Base-by-base conservation (phyloP, 2,888 invertebrate genomes). In the Hirtodrosophila alboralis region DNA sequence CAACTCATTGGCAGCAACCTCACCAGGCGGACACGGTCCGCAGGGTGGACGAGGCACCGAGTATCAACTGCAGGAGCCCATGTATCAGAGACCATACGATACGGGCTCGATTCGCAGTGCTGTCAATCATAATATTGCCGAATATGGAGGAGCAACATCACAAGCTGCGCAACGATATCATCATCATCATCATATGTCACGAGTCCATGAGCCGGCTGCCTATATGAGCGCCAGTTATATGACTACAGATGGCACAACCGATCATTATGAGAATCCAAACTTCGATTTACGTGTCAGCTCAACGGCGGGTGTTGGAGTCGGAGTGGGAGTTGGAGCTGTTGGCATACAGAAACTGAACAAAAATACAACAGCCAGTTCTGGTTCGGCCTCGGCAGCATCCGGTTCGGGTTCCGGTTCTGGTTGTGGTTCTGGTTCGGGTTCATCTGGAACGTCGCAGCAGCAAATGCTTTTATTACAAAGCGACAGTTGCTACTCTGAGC, bases 221-320 rank as follows among this genome's bases (percentile, higher is more conserved):
- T 85, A 79, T 44, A 52, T 75, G 49, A 64, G 74, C n/a, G 38
- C 59, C 2, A 89, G 88, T 54, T 88, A 87, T 58, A 73, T 87
- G 58, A 87, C 87, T n/a, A n/a, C n/a, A 0, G 89, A 89, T 62
- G 71, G 84, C 2, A 83, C 85, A 33, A 88, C 88, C 0, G 91
- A 91, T 83, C 91, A 91, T 57, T 91, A 91, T 57, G 91, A 91
- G 58, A 91, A 91, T 83, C 91, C 91, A 1, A 91, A 91, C 68
- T 91, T 91, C 65, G 90, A 91, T 71, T 69, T 91, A 7, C 53
- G 49, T 1, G 54, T 45, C 5, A 61, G 36, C 21, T 40, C 61
- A 10, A 45, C 53, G 1, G 56, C n/a, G n/a, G n/a, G 8, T 2
- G 7, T 40, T 3, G 37, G 57, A 7, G 68, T 30, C 12, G 51